Conservation (phyloP, 2,797 vertebrate genomes). For the Diplodus puntazzo region DNA sequence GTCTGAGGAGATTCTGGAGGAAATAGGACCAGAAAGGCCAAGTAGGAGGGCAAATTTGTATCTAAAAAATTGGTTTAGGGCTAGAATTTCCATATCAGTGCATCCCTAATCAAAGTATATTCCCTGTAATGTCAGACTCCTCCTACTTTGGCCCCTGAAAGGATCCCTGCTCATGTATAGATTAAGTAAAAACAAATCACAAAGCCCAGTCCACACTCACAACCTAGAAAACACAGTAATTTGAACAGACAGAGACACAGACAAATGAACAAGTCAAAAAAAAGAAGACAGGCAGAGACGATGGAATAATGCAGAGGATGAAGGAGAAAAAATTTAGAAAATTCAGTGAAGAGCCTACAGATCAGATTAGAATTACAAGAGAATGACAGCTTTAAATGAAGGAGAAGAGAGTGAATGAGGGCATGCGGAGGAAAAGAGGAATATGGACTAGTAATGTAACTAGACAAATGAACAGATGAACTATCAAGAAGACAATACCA, state of each 20-base stretch:
- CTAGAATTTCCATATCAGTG: too few species aligned
- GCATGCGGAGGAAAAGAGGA: neutral
- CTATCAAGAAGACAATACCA: too few species aligned
- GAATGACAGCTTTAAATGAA: neutral
- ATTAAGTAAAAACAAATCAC: neutral
- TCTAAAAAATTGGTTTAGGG: too few species aligned
- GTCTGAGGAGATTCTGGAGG: too few species aligned
- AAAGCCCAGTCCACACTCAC: neutral
- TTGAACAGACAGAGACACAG: neutral
- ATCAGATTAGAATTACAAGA: slow-evolving; percentile 6
- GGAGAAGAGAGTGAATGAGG: neutral
- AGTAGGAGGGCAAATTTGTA: too few species aligned
- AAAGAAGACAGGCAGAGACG: neutral
- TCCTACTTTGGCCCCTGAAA: neutral
- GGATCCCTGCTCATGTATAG: neutral
- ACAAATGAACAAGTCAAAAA: neutral
- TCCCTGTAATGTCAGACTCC: neutral
- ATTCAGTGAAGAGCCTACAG: neutral
- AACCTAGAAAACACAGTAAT: neutral
- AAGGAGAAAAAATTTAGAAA: slow-evolving; percentile 2
- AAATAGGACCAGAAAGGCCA: too few species aligned
- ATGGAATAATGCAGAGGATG: neutral
- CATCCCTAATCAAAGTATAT: too few species aligned
- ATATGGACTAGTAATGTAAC: neutral
- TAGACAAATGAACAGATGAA: too few species aligned